Evolutionary conservation across 2,797 vertebrate genomes (phyloP).

Genomic region (Sciurus carolinensis): DNA sequence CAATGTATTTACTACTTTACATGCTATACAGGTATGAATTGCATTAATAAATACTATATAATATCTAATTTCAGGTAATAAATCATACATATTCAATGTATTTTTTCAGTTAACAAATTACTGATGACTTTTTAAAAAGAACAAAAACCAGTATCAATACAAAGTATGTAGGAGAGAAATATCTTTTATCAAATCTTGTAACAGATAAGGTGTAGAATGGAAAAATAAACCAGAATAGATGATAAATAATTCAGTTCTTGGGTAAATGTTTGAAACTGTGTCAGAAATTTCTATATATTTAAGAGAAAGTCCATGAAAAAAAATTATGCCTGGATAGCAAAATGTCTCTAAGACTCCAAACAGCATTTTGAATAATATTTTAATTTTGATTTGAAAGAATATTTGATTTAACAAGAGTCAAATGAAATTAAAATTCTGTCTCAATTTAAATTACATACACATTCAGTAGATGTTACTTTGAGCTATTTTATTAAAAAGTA

Average conservation of each 20-base stretch:
- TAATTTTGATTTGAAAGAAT: slow-evolving; percentile 2
- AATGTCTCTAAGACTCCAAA: slow-evolving; percentile 41
- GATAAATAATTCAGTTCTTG: slow-evolving; percentile 52
- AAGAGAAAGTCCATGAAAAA: slow-evolving; percentile 42
- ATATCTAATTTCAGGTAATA: slow-evolving; percentile 42
- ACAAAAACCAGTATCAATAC: background rate
- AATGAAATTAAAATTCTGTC: slow-evolving; percentile 23
- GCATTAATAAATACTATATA: background rate
- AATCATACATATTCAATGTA: background rate
- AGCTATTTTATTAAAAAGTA: slow-evolving; percentile 44
- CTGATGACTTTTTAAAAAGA: background rate
- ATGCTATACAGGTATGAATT: background rate
- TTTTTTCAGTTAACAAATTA: background rate
- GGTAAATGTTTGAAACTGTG: slow-evolving; percentile 9
- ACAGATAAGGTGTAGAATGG: background rate
- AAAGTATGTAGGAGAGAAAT: background rate
- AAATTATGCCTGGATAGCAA: background rate
- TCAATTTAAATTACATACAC: slow-evolving; percentile 53
- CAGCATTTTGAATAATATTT: background rate
- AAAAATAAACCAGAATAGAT: slow-evolving; percentile 34
- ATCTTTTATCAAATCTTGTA: slow-evolving; percentile 51
- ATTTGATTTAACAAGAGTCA: slow-evolving; percentile 37
- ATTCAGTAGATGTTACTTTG: slow-evolving; percentile 40
- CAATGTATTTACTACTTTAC: background rate
- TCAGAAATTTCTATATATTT: slow-evolving; percentile 30